Percentiles rank a stretch among this genome's conserved stretches.
phyloP scores from a whole-genome alignment of 2,113 vertebrate genomes.

The Chaetodon trifascialis region DNA sequence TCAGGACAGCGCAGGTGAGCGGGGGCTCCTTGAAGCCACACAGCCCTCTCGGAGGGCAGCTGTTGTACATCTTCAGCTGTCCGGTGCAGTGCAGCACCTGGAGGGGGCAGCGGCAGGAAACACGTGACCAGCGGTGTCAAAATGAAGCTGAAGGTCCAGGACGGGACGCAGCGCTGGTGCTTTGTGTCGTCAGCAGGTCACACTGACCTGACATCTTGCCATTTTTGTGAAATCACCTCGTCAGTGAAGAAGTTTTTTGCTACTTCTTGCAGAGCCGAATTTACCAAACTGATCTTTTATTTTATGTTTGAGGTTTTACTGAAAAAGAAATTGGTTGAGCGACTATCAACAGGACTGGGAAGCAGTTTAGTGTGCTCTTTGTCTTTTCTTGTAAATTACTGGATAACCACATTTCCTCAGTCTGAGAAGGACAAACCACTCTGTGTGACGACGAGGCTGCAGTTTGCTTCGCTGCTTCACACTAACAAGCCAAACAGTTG shows the following conservation, averaged over 20 bases:
- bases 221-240: background rate
- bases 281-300: background rate
- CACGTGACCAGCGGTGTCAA: background rate
- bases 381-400: background rate
- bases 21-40: conserved; percentile 93
- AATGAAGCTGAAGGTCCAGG: background rate
- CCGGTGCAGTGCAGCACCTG: conserved; percentile 98
- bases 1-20: conserved; percentile 93
- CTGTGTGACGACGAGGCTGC: background rate
- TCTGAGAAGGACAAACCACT: background rate
- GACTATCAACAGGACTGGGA: background rate
- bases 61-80: conserved; percentile 92
- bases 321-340: background rate
- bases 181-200: background rate
- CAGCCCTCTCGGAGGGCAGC: conserved; percentile 85
- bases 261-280: background rate
- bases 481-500: background rate
- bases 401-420: background rate
- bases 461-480: background rate
- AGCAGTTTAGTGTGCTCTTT: background rate
- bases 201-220: background rate
- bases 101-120: background rate
- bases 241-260: background rate
- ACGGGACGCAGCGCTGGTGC: background rate
- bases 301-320: background rate